These are phyloP conservation scores for Suncus etruscus DNA, from an alignment of 2,113 vertebrate species.

Conservation along the genomic window DNA sequence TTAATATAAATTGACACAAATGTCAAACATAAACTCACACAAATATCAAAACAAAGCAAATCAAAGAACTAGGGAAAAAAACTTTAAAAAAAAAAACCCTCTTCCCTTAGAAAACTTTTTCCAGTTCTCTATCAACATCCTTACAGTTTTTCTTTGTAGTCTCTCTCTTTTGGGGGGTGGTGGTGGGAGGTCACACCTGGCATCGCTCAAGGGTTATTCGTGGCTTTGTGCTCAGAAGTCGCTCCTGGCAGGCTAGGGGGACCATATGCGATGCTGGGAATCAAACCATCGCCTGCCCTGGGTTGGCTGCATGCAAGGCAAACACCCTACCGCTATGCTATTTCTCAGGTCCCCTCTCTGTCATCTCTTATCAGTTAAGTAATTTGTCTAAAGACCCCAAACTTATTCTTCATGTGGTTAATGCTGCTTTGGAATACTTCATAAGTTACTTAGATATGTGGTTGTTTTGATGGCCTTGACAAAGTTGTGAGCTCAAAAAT, in stretches of 20 bases:
- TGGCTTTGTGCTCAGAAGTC: no score
- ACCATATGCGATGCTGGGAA: no score
- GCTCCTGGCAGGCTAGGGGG: no score
- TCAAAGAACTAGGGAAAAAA: no score
- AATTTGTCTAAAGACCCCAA: background rate
- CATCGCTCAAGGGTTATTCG: no score
- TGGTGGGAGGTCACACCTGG: no score
- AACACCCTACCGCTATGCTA: no score
- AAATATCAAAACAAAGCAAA: no score
- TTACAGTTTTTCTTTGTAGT: constrained; percentile 28
- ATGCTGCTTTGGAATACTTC: background rate
- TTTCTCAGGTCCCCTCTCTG: background rate
- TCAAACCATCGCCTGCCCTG: no score
- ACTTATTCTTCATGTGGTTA: constrained; percentile 13
- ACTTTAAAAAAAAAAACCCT: background rate
- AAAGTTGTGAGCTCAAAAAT: background rate
- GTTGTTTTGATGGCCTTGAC: background rate
- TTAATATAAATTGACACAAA: no score
- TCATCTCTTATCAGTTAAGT: background rate
- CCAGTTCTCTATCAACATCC: background rate
- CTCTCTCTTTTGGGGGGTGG: background rate
- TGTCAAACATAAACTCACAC: no score
- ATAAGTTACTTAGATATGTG: background rate
- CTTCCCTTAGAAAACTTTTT: constrained; percentile 38
- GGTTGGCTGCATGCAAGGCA: no score